These are phyloP conservation scores for Hololepta plana DNA, from an alignment of 2,888 invertebrate species.

Conservation along the genomic window DNA sequence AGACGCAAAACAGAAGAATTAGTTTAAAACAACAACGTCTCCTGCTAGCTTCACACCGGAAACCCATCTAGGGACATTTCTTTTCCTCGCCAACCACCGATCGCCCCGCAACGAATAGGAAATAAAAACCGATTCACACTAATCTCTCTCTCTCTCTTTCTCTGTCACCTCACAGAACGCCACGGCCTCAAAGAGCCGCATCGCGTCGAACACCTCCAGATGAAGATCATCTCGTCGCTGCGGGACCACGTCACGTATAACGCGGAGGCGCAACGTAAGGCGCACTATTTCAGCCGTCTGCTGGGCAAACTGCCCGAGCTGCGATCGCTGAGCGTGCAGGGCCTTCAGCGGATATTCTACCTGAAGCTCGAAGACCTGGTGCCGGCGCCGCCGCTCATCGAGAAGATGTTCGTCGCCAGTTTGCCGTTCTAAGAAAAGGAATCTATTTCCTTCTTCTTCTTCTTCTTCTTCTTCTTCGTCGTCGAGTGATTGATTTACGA, in stretches of 20 bases:
- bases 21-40: too few species aligned
- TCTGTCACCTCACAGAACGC: constrained; percentile 46
- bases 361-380: constrained; percentile 83
- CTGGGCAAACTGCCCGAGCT: constrained; percentile 85
- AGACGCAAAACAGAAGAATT: too few species aligned
- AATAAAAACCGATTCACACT: too few species aligned
- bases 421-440: constrained; percentile 60
- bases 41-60: too few species aligned
- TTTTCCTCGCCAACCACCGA: too few species aligned
- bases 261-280: constrained; percentile 72
- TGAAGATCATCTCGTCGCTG: constrained; percentile 89
- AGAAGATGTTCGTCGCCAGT: constrained; percentile 89
- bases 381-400: constrained; percentile 81
- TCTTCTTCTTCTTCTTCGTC: too few species aligned
- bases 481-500: too few species aligned
- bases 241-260: constrained; percentile 92
- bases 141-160: too few species aligned
- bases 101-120: too few species aligned
- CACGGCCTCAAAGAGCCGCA: constrained; percentile 84
- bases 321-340: constrained; percentile 81
- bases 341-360: constrained; percentile 86
- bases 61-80: too few species aligned
- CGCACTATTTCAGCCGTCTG: constrained; percentile 85
- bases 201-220: constrained; percentile 86
- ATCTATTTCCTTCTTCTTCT: too few species aligned